Base-by-base conservation (phyloP, 2,888 invertebrate genomes). In the Chirona hameri region DNA sequence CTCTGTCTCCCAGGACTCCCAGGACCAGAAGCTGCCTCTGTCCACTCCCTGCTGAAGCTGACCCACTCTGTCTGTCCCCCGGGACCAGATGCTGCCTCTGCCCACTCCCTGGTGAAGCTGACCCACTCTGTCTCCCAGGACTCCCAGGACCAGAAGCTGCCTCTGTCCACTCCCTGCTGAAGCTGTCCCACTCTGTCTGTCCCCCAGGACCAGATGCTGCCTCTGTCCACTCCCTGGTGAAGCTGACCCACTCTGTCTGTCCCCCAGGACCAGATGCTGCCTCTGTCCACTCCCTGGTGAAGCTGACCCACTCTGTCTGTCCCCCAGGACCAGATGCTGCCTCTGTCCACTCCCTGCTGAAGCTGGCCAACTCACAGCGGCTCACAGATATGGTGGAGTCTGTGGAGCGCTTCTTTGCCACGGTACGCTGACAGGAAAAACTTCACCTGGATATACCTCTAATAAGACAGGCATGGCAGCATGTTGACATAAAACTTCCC, bases 321-420 rank as follows among this genome's bases (percentile, higher is more conserved):
- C 39, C 39, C 39, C 39, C 60, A 60, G 60, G 24, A n/a, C 9
- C 60, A 18, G n/a, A 60, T 9, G 69, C 15, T 29, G 72, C 3
- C 39, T 83, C 88, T 86, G 85, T 87, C 87, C 83, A 84, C 27
- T 94, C 96, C 0, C 90, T 99, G 52, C 98, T 98, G 31, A 97
- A 95, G 88, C 89, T 99, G 76, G 90, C 95, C 81, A 93, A 96
- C 88, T 97, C 97, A 0, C 91, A 92, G 29, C 91, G 93, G 84
- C 89, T 98, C 69, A 89, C 90, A 84, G 90, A 91, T 85, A 91
- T 96, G 12, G 91, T 95, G 86, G 89, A 89, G 55, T 92, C 94
- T 87, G 94, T 97, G 84, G 93, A 94, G 85, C 91, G 91, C 84
- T 94, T 94, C 87, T 85, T 85, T n/a, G 81, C 79, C 21, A 91